Evolutionary conservation across 2,797 vertebrate genomes (phyloP).

Genomic region (Botia almorhae): DNA sequence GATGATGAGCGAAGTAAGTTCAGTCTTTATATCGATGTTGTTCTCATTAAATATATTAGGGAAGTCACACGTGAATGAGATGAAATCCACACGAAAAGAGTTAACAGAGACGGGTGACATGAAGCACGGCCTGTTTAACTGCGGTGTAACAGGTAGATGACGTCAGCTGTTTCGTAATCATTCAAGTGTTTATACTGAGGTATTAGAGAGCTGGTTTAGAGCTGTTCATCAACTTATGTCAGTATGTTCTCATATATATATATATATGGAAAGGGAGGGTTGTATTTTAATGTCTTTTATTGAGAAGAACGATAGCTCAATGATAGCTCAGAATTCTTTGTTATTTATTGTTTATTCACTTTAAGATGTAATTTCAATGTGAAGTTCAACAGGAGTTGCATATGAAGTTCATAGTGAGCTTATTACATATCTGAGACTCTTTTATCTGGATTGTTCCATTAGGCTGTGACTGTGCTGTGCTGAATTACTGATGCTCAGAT

Average conservation of each 20-base stretch:
- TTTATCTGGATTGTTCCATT: constrained; percentile 23
- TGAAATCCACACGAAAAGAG: constrained; percentile 16
- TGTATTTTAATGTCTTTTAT: not conserved
- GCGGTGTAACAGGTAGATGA: constrained; percentile 57
- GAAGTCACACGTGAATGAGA: constrained; percentile 21
- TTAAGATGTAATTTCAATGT: constrained; percentile 19
- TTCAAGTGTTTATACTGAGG: not conserved
- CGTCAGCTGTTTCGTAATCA: not conserved
- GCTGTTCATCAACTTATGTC: not conserved
- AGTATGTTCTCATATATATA: not conserved
- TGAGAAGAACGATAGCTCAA: not conserved
- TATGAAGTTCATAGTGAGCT: constrained; percentile 5
- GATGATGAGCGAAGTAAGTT: constrained; percentile 12
- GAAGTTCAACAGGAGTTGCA: constrained; percentile 7
- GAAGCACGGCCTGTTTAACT: constrained; percentile 35
- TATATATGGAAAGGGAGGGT: too few relatives aligned
- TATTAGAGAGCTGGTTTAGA: not conserved
- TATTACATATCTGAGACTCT: constrained; percentile 17
- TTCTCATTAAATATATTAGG: not conserved
- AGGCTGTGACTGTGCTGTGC: constrained; percentile 10
- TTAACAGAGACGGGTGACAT: constrained; percentile 33
- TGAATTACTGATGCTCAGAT: constrained; percentile 38
- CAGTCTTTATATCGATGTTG: not conserved
- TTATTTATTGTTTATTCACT: constrained; percentile 30
- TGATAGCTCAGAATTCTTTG: not conserved